Percentiles rank a stretch among this genome's conserved stretches.
Conservation (phyloP, 2,113 vertebrate genomes). For the Scolopax mira region DNA sequence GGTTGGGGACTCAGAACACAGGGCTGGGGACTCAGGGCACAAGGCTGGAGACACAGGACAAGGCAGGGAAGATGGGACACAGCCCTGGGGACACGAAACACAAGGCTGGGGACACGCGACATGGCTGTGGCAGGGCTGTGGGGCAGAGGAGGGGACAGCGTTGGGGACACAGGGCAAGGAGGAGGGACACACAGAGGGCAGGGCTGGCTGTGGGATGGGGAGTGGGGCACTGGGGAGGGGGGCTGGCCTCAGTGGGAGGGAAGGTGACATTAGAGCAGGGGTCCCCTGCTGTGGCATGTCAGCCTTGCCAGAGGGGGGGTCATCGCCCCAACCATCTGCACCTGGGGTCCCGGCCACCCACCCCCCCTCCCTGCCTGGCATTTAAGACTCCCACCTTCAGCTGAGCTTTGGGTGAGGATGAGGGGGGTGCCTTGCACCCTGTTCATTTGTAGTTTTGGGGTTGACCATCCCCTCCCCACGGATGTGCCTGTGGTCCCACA, state of each 20-base stretch:
- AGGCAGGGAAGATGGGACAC: background rate
- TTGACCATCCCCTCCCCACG: no score
- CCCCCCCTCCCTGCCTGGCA: background rate
- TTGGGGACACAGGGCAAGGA: background rate
- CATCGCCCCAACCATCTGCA: background rate
- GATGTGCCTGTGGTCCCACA: background rate
- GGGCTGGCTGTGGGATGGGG: background rate
- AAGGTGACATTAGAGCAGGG: background rate
- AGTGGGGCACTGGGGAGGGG: accelerated
- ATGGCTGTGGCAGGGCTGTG: background rate
- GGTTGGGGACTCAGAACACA: background rate
- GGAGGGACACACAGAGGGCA: background rate
- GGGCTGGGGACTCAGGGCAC: background rate
- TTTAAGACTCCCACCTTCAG: background rate
- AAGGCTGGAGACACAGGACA: background rate
- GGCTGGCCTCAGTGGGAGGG: no score
- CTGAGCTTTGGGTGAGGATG: background rate
- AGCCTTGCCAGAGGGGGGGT: background rate
- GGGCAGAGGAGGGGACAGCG: background rate
- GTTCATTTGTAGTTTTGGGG: accelerated
- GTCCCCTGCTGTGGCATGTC: accelerated
- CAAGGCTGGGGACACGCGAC: background rate
- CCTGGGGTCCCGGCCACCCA: background rate
- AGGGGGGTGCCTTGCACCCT: accelerated
- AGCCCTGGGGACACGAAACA: background rate